Conservation (phyloP, 2,888 invertebrate species). For the Caenorhabditis panamensis region DNA sequence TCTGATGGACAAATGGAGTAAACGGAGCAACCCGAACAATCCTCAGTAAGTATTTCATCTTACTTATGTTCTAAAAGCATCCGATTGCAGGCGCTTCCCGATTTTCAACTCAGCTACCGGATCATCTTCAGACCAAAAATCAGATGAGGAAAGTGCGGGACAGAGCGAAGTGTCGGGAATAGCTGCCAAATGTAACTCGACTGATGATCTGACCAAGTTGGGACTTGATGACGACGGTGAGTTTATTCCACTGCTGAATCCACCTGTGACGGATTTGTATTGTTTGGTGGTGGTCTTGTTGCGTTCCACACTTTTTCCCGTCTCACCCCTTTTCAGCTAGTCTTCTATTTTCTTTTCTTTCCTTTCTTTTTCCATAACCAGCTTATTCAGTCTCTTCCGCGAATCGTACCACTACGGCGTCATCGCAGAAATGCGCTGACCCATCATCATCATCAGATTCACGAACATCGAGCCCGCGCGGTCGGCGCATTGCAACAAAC, state of each 20-base stretch:
- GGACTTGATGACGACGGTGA: constrained; percentile 57
- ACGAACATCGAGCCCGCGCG: constrained; percentile 34
- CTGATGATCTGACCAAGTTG: constrained; percentile 61
- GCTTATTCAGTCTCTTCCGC: constrained; percentile 2
- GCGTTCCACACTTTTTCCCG: constrained; percentile 5
- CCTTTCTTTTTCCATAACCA: constrained; percentile 8
- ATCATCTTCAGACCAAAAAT: constrained; percentile 13
- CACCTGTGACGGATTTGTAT: constrained; percentile 13
- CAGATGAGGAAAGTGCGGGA: constrained; percentile 17
- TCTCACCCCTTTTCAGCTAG: neutral
- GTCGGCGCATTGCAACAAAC: constrained; percentile 40
- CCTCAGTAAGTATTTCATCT: constrained; percentile 34
- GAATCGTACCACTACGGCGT: constrained; percentile 7
- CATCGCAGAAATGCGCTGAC: constrained; percentile 3
- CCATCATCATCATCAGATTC: neutral
- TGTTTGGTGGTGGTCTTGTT: constrained; percentile 39
- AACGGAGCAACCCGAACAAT: constrained; percentile 52
- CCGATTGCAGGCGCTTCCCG: constrained; percentile 38
- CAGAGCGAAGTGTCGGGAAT: constrained; percentile 22
- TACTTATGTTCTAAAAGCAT: neutral
- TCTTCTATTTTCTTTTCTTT: neutral
- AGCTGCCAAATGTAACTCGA: constrained; percentile 64
- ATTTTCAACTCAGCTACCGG: constrained; percentile 30
- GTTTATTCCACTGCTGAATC: neutral
- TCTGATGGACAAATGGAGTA: constrained; percentile 58